These are phyloP conservation scores for Frankliniella intonsa DNA, from an alignment of 2,888 invertebrate genomes.

Conservation along the genomic window DNA sequence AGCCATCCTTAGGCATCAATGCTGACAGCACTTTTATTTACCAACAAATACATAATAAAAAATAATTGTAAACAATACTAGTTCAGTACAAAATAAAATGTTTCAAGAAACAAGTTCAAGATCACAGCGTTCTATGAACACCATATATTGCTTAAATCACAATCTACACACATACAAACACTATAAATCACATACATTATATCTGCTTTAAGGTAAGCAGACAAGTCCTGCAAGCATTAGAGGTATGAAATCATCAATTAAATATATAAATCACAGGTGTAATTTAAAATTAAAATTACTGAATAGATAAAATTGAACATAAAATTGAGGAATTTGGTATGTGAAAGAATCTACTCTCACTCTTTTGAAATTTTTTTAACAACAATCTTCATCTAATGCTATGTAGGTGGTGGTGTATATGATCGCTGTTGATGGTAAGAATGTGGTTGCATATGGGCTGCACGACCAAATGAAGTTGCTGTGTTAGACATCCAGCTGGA, in stretches of 20 bases:
- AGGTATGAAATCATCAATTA: neutral
- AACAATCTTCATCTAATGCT: neutral
- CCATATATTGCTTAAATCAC: neutral
- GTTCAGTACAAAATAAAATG: slow-evolving; percentile 21
- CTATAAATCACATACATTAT: neutral
- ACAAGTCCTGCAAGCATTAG: neutral
- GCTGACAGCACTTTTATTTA: neutral
- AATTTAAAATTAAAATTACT: neutral
- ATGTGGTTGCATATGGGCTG: neutral
- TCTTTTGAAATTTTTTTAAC: neutral
- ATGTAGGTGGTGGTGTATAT: slow-evolving; percentile 11
- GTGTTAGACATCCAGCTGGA: neutral
- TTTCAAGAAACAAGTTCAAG: neutral
- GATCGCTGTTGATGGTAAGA: neutral
- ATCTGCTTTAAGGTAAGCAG: neutral
- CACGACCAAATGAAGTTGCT: neutral
- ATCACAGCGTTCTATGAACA: neutral
- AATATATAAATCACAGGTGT: neutral
- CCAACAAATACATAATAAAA: slow-evolving; percentile 12
- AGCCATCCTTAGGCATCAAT: neutral
- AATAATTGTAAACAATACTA: slow-evolving; percentile 22
- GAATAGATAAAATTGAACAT: neutral
- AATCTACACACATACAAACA: neutral
- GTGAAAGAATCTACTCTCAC: neutral
- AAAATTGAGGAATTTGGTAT: neutral